A percentile compares a stretch with the other conserved stretches of the same genome.
These are phyloP conservation scores for Thera britannica DNA, from an alignment of 2,888 invertebrate genomes.

Conservation along the genomic window DNA sequence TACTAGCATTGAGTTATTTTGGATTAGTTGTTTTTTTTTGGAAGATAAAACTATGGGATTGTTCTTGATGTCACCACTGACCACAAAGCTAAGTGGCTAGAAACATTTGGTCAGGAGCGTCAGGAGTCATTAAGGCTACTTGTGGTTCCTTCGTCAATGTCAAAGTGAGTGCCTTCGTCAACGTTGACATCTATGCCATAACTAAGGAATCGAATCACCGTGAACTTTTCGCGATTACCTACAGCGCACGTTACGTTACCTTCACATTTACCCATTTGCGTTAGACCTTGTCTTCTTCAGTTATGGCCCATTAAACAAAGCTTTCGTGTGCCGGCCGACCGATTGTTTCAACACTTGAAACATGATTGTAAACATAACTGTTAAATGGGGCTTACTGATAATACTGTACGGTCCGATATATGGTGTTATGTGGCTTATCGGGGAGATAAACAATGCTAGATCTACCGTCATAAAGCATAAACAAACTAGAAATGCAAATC, in stretches of 20 bases:
- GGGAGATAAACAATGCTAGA: neutral
- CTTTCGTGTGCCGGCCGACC: slow-evolving; percentile 16
- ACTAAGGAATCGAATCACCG: slow-evolving; percentile 29
- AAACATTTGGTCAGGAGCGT: too few species aligned
- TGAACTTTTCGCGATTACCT: slow-evolving; percentile 34
- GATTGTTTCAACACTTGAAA: slow-evolving; percentile 23
- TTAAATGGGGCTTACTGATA: slow-evolving; percentile 13
- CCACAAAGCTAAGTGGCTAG: too few species aligned
- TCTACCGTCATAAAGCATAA: neutral
- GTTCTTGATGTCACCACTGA: too few species aligned
- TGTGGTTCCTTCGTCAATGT: too few species aligned
- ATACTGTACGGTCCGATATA: neutral
- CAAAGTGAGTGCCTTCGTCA: neutral
- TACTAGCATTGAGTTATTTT: too few species aligned
- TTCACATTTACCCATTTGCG: slow-evolving; percentile 39
- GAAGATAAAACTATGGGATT: too few species aligned
- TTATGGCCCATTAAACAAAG: slow-evolving; percentile 25
- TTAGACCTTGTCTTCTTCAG: slow-evolving; percentile 31
- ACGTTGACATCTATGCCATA: slow-evolving; percentile 11
- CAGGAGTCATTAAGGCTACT: too few species aligned
- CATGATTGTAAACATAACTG: slow-evolving; percentile 23
- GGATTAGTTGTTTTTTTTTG: too few species aligned
- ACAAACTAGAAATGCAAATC: neutral
- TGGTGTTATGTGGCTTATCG: neutral
- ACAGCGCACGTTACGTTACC: slow-evolving; percentile 18